Evolutionary conservation across 2,888 invertebrate species (phyloP).

Genomic region (Smittia aterrima): DNA sequence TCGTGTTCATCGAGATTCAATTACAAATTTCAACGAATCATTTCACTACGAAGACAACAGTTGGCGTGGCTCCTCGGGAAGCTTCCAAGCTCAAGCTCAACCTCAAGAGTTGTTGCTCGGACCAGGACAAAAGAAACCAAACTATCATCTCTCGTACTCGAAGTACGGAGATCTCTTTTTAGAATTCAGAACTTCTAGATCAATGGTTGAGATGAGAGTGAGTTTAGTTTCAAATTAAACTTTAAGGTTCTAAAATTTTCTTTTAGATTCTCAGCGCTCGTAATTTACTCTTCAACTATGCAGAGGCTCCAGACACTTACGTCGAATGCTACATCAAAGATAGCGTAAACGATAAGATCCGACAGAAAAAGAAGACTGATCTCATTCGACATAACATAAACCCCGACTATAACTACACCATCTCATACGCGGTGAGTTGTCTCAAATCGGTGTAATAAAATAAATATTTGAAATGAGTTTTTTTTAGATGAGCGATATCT

Average conservation of each 20-base stretch:
- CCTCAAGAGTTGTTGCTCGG: constrained; percentile 58
- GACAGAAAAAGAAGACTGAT: constrained; percentile 89
- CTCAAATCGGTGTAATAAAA: not conserved
- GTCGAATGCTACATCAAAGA: constrained; percentile 91
- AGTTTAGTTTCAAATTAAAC: not conserved
- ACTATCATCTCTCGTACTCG: constrained; percentile 66
- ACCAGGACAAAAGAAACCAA: constrained; percentile 79
- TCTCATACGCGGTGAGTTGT: constrained; percentile 70
- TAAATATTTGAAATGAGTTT: not conserved
- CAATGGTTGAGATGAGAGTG: constrained; percentile 19
- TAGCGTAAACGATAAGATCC: constrained; percentile 69
- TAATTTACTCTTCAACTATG: constrained; percentile 66
- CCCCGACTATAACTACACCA: constrained; percentile 83
- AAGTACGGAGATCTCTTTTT: constrained; percentile 81
- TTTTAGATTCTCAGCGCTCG: constrained; percentile 64
- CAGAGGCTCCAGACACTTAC: constrained; percentile 82
- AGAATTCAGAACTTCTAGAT: constrained; percentile 60
- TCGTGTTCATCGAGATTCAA: not conserved
- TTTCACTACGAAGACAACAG: not conserved
- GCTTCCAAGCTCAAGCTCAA: not conserved
- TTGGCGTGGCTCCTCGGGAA: constrained; percentile 10
- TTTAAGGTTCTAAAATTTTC: constrained; percentile 12
- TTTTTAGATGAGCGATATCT: constrained; percentile 66
- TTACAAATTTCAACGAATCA: not conserved
- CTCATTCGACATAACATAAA: constrained; percentile 77